Evolutionary conservation across 2,888 invertebrate species (phyloP).

Genomic region (Dendrolimus pini): DNA sequence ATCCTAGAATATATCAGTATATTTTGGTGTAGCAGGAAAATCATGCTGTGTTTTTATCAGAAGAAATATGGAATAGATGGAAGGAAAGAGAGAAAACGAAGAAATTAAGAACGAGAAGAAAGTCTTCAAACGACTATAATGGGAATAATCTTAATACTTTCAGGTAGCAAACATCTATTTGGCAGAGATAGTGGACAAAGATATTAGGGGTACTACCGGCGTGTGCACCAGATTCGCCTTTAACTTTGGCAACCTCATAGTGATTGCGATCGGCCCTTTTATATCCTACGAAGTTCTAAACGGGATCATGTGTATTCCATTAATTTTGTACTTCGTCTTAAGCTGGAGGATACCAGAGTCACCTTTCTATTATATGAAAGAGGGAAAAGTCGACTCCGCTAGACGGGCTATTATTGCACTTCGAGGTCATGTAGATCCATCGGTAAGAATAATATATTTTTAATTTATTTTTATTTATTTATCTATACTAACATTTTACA

Average conservation of each 20-base stretch:
- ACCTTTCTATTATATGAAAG: slow-evolving; percentile 75
- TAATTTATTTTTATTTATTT: too few species aligned
- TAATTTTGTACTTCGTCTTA: slow-evolving; percentile 53
- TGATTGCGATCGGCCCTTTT: slow-evolving; percentile 55
- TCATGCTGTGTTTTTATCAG: too few species aligned
- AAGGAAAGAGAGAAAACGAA: too few species aligned
- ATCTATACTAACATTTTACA: too few species aligned
- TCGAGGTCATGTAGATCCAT: slow-evolving; percentile 40
- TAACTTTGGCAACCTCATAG: slow-evolving; percentile 53
- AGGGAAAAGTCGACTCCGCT: slow-evolving; percentile 55
- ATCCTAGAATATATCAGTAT: too few species aligned
- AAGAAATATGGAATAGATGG: too few species aligned
- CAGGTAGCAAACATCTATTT: slow-evolving; percentile 66
- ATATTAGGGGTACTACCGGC: slow-evolving; percentile 51
- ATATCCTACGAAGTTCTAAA: slow-evolving; percentile 51
- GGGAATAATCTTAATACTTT: slow-evolving; percentile 11
- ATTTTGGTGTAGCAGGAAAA: too few species aligned
- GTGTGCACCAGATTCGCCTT: slow-evolving; percentile 47
- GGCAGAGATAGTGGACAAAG: slow-evolving; percentile 64
- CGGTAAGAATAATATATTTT: slow-evolving; percentile 22
- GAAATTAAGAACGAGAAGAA: too few species aligned
- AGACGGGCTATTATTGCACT: slow-evolving; percentile 49
- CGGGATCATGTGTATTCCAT: slow-evolving; percentile 55
- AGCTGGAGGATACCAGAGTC: slow-evolving; percentile 78
- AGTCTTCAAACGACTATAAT: too few species aligned